Evolutionary conservation across 2,113 vertebrate species (phyloP).

Genomic region (Neofelis nebulosa): DNA sequence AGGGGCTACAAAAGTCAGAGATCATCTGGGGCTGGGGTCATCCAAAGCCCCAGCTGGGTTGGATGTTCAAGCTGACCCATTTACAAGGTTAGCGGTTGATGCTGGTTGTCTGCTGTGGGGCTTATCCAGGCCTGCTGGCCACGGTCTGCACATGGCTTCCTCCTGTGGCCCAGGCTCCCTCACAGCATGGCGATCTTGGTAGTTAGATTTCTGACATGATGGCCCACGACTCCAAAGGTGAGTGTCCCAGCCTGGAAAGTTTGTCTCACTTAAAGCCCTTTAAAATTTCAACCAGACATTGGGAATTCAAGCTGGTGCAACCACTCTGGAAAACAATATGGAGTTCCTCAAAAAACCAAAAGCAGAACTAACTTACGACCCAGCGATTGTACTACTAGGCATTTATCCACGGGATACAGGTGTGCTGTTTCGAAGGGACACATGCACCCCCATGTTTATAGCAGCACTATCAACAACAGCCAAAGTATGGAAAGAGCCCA

Average conservation of each 20-base stretch:
- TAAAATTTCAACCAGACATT: background rate
- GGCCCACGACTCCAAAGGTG: background rate
- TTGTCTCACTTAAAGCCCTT: background rate
- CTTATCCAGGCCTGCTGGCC: background rate
- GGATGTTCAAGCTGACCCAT: too few relatives aligned
- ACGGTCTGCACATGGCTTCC: too few relatives aligned
- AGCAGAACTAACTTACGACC: fast-evolving
- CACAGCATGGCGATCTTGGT: background rate
- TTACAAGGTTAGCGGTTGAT: too few relatives aligned
- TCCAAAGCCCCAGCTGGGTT: background rate
- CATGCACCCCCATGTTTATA: too few relatives aligned
- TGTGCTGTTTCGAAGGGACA: too few relatives aligned
- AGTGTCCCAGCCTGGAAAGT: background rate
- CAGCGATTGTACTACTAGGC: too few relatives aligned
- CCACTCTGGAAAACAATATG: too few relatives aligned
- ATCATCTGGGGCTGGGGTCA: background rate
- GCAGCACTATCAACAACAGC: too few relatives aligned
- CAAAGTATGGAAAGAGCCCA: too few relatives aligned
- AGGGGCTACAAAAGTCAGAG: background rate
- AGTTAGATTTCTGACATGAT: background rate
- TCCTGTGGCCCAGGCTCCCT: background rate
- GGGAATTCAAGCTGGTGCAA: too few relatives aligned
- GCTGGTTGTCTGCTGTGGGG: background rate
- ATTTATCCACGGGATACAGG: too few relatives aligned
- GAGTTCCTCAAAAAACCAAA: too few relatives aligned